A percentile compares a stretch with the other conserved stretches of the same genome.
phyloP scores from a whole-genome alignment of 2,113 vertebrate genomes.

The Mionectes macconnelli region DNA sequence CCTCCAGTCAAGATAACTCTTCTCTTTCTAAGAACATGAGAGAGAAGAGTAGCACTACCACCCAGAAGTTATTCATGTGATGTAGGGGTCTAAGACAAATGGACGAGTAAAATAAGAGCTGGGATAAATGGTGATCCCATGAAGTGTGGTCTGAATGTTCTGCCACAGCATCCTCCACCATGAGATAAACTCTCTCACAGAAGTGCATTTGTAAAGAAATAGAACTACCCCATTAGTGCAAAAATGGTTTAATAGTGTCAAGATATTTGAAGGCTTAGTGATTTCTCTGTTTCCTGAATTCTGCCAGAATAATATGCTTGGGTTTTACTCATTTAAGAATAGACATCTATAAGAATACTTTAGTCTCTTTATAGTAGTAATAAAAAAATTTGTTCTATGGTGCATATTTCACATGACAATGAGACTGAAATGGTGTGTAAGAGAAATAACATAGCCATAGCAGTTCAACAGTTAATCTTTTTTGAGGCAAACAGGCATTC shows the following conservation, averaged over 20 bases:
- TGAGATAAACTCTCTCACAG: not conserved
- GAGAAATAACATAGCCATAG: not conserved
- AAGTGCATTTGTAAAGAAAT: not conserved
- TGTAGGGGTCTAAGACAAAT: not conserved
- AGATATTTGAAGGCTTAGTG: not conserved
- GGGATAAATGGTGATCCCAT: not conserved
- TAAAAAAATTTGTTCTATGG: not conserved
- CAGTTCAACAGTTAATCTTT: not conserved
- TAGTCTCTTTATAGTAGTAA: not conserved
- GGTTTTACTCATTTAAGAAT: not conserved
- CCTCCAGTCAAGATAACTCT: not conserved
- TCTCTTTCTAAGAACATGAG: not conserved
- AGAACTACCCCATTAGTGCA: not conserved
- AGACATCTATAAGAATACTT: not conserved
- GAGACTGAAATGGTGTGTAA: not conserved
- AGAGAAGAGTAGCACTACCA: not conserved
- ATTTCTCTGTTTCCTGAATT: not conserved
- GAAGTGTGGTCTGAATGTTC: not conserved
- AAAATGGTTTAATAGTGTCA: not conserved
- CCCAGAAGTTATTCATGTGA: not conserved
- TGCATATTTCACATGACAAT: not conserved
- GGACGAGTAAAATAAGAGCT: not conserved
- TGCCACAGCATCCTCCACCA: not conserved
- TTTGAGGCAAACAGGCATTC: not conserved
- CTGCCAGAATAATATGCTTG: not conserved